A percentile compares a stretch with the other conserved stretches of the same genome.
These are phyloP conservation scores for Anthonomus grandis DNA, from an alignment of 1,140 invertebrate genomes.

Conservation along the genomic window DNA sequence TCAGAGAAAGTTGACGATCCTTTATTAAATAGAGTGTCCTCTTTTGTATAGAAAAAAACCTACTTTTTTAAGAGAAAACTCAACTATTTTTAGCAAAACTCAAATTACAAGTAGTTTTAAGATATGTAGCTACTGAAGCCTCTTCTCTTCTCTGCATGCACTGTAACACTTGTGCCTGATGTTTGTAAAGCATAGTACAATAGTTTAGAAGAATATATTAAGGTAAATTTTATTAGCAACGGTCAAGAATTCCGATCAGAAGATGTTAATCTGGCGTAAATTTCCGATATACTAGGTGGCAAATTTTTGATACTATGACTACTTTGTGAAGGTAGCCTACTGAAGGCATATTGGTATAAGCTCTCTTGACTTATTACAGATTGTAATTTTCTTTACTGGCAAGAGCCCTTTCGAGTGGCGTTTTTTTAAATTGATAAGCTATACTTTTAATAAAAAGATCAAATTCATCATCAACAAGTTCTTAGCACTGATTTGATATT, in stretches of 20 bases:
- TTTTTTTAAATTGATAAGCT: slow-evolving; percentile 3
- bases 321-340: background rate
- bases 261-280: background rate
- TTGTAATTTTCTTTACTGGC: slow-evolving; percentile 2
- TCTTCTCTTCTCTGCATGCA: background rate
- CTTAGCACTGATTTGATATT: slow-evolving; percentile 6
- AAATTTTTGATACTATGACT: background rate
- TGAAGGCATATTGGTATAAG: background rate
- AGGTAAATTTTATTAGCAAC: slow-evolving; percentile 1
- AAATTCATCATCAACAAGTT: slow-evolving; percentile 3
- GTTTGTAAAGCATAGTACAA: background rate
- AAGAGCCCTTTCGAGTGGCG: background rate
- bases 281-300: background rate
- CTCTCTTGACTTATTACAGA: background rate
- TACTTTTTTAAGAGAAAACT: background rate
- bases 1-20: background rate
- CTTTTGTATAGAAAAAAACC: background rate
- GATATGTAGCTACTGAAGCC: too few species aligned
- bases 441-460: background rate
- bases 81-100: slow-evolving; percentile 1
- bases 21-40: too few species aligned
- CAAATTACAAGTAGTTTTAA: slow-evolving; percentile 7
- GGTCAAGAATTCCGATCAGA: background rate
- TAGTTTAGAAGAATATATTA: slow-evolving; percentile 1
- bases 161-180: background rate